Percentiles rank a stretch among this genome's conserved stretches.
Evolutionary conservation across 2,113 vertebrate species (phyloP).

Genomic region (Nothoprocta pentlandii): DNA sequence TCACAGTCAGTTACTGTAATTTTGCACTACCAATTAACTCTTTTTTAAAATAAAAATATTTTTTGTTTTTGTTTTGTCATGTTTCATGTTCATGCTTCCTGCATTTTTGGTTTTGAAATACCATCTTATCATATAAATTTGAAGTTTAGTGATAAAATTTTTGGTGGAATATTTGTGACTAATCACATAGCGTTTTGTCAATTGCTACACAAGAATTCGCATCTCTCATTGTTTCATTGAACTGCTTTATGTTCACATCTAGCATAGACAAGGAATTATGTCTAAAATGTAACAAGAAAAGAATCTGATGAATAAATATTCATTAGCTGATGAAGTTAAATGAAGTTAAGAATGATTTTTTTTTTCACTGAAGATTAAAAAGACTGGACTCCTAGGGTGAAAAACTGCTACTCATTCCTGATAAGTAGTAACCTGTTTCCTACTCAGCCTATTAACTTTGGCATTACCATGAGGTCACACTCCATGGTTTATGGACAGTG

Average conservation of each 20-base stretch:
- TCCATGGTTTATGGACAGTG: not conserved
- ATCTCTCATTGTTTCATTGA: conserved; percentile 19
- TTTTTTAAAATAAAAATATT: not conserved
- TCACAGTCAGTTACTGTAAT: not conserved
- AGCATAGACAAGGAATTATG: conserved; percentile 33
- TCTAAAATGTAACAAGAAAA: not conserved
- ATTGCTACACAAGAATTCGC: conserved; percentile 15
- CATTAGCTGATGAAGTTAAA: not conserved
- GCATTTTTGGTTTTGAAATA: conserved; percentile 22
- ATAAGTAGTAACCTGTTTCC: not conserved
- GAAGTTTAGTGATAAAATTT: conserved; percentile 16
- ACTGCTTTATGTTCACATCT: not conserved
- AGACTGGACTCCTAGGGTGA: not conserved
- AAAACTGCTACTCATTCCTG: not conserved
- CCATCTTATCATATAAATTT: conserved; percentile 26
- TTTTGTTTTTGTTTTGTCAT: not conserved
- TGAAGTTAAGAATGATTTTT: not conserved
- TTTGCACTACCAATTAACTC: not conserved
- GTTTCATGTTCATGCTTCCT: not conserved
- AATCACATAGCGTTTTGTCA: not conserved
- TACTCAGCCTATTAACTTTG: not conserved
- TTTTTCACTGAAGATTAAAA: not conserved
- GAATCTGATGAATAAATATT: not conserved
- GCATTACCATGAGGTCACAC: not conserved
- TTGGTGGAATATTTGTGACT: conserved; percentile 1